Percentiles rank a stretch among this genome's conserved stretches.
Conservation (phyloP, 2,797 vertebrate genomes). For the Taeniopygia guttata region DNA sequence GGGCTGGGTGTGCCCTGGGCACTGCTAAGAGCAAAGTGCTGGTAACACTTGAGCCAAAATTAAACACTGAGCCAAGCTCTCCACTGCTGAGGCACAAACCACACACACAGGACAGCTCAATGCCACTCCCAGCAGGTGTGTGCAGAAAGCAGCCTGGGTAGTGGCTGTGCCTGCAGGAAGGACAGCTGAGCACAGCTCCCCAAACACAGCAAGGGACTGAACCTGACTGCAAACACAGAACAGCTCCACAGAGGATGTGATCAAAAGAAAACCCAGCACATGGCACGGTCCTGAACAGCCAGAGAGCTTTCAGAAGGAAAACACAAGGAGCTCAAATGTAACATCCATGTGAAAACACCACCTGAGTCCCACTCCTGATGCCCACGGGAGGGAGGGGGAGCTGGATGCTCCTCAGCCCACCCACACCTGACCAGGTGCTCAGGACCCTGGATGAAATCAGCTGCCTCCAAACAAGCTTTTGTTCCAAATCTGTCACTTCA, state of each 20-base stretch:
- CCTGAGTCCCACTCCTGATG: neutral
- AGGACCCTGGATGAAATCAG: neutral
- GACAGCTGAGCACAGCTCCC: neutral
- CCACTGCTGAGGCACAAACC: neutral
- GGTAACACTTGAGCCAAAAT: neutral
- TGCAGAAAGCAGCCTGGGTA: neutral
- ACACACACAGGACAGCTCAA: neutral
- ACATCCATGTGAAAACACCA: rapidly evolving
- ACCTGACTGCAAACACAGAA: rapidly evolving
- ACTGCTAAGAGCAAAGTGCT: neutral
- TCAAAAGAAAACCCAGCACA: neutral
- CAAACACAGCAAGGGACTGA: neutral
- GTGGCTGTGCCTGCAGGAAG: neutral
- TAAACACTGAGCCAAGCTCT: neutral
- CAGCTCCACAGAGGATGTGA: neutral
- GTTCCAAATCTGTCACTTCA: constrained; percentile 28
- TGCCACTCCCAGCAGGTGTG: neutral
- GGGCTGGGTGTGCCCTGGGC: neutral
- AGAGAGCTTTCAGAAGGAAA: neutral
- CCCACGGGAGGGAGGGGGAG: neutral
- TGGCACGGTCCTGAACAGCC: rapidly evolving
- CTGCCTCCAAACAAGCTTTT: neutral
- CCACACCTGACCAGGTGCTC: neutral
- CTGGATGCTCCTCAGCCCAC: neutral
- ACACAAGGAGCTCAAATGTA: neutral